Percentiles rank a stretch among this genome's conserved stretches.
These are phyloP conservation scores for Calephelis perditalis DNA, from an alignment of 2,888 invertebrate species.

Conservation along the genomic window DNA sequence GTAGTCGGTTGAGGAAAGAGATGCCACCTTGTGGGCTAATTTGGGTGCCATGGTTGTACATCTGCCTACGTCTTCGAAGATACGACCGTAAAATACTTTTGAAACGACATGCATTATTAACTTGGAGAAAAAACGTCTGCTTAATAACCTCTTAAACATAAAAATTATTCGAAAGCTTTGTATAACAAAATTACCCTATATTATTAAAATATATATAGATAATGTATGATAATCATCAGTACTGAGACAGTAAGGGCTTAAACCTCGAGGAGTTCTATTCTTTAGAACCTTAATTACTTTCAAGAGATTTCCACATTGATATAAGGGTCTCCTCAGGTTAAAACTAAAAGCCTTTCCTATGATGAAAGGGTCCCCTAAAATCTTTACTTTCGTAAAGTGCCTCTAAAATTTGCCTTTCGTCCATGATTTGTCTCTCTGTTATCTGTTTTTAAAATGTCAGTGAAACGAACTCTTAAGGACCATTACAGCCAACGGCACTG, in stretches of 20 bases:
- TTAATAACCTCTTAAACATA: too few species aligned
- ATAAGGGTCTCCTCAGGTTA: constrained; percentile 6
- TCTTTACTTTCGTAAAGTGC: constrained; percentile 13
- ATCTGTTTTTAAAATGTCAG: constrained; percentile 4
- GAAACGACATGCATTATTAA: too few species aligned
- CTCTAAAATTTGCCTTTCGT: constrained; percentile 8
- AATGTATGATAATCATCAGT: constrained; percentile 8
- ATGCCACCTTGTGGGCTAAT: too few species aligned
- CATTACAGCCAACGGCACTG: constrained; percentile 3
- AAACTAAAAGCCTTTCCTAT: constrained; percentile 11
- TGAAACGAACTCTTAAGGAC: constrained; percentile 6
- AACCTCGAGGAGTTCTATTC: constrained; percentile 7
- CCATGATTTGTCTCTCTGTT: constrained; percentile 11
- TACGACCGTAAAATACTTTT: too few species aligned
- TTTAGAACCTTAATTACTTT: constrained; percentile 5
- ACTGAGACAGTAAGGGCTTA: background rate
- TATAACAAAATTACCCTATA: too few species aligned
- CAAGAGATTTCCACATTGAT: constrained; percentile 12
- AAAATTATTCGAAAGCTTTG: too few species aligned
- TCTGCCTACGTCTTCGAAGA: too few species aligned
- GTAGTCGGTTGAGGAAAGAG: too few species aligned
- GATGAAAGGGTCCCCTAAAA: constrained; percentile 14
- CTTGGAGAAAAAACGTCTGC: too few species aligned
- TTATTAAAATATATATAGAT: background rate
- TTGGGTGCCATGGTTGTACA: too few species aligned